These are phyloP conservation scores for Meiosimyza decipiens DNA, from an alignment of 2,888 invertebrate genomes.

Conservation along the genomic window DNA sequence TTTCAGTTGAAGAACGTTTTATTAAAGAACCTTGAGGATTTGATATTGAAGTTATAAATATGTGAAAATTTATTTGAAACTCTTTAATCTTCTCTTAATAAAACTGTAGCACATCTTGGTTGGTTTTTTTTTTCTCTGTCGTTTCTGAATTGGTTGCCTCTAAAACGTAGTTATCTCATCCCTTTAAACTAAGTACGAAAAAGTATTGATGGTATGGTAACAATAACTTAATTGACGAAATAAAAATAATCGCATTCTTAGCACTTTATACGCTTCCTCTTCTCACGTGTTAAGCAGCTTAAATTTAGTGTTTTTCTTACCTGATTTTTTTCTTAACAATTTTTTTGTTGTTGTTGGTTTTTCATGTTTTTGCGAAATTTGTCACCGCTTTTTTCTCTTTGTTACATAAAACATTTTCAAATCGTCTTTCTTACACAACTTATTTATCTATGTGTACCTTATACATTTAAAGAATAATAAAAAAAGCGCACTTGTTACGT, in stretches of 20 bases:
- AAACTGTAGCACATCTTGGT: no score
- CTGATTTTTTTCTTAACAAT: not conserved
- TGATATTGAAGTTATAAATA: not conserved
- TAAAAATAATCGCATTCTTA: no score
- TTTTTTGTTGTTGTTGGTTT: not conserved
- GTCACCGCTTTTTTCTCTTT: not conserved
- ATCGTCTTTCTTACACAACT: not conserved
- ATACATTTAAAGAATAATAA: not conserved
- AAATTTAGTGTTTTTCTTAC: conserved; percentile 14
- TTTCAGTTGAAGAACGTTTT: not conserved
- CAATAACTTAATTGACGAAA: no score
- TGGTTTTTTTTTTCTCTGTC: no score
- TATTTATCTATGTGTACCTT: not conserved
- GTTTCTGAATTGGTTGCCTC: no score
- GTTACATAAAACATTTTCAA: not conserved
- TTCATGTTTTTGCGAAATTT: not conserved
- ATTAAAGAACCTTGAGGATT: conserved; percentile 4
- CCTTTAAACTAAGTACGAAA: no score
- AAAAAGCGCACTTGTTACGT: conserved; percentile 9
- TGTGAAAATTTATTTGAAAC: no score
- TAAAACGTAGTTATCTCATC: no score
- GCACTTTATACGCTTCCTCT: no score
- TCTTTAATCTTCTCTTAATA: no score
- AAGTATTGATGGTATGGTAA: no score
- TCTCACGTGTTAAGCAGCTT: conserved; percentile 26